phyloP scores from a whole-genome alignment of 2,888 invertebrate genomes.

The Mimachlamys varia region DNA sequence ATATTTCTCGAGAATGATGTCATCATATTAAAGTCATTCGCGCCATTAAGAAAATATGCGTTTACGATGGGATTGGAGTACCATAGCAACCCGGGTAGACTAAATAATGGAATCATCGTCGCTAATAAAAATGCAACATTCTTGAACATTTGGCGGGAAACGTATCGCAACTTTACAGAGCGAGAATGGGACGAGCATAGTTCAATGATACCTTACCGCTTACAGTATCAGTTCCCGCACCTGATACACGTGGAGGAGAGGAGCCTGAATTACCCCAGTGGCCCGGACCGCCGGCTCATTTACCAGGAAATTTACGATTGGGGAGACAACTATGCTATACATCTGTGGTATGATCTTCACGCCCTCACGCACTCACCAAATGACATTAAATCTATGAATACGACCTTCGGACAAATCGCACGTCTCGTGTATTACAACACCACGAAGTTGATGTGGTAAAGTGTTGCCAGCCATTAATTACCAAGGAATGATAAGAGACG shows the following conservation, averaged over 20 bases:
- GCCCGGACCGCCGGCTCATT: slow-evolving; percentile 46
- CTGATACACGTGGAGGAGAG: slow-evolving; percentile 54
- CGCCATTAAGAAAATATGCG: slow-evolving; percentile 55
- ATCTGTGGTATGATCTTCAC: slow-evolving; percentile 12
- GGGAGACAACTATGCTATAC: slow-evolving; percentile 33
- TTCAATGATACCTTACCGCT: slow-evolving; percentile 43
- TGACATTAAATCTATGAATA: neutral
- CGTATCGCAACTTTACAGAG: slow-evolving; percentile 1
- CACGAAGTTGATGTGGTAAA: neutral
- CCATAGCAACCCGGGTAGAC: slow-evolving; percentile 51
- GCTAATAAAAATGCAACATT: slow-evolving; percentile 55
- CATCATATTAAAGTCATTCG: slow-evolving; percentile 56
- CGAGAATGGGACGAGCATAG: slow-evolving; percentile 53
- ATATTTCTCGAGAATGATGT: slow-evolving; percentile 65
- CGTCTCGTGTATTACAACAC: slow-evolving; percentile 8
- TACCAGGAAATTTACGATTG: slow-evolving; percentile 51
- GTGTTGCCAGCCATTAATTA: neutral
- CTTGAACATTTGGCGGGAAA: slow-evolving; percentile 51
- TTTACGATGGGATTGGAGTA: slow-evolving; percentile 61
- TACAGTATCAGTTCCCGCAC: slow-evolving; percentile 45
- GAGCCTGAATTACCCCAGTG: slow-evolving; percentile 52
- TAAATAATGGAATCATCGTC: slow-evolving; percentile 62
- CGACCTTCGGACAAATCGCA: neutral
- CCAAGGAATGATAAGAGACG: too few relatives aligned
- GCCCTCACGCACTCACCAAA: neutral